Evolutionary conservation across 2,888 invertebrate genomes (phyloP).

Genomic region (Stenichneumon culpator): DNA sequence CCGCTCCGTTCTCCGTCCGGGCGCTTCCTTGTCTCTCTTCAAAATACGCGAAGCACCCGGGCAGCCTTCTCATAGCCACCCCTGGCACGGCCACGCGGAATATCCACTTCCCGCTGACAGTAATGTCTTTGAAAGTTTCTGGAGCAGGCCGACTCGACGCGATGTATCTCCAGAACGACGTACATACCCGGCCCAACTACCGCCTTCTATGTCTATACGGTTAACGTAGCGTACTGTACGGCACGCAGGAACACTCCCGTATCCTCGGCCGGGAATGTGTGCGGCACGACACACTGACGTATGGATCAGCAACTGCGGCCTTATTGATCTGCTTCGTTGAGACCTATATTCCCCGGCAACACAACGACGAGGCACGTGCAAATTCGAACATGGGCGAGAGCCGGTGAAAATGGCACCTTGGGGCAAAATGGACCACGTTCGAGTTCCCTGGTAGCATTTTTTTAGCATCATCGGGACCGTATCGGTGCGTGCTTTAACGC

Average conservation of each 20-base stretch:
- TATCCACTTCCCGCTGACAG: conserved; percentile 29
- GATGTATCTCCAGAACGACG: conserved; percentile 14
- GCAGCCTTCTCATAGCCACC: conserved; percentile 27
- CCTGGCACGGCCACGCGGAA: conserved; percentile 18
- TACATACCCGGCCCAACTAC: neutral
- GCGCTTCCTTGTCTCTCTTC: conserved; percentile 42
- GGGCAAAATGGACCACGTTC: no score
- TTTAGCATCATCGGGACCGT: neutral
- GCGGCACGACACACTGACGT: neutral
- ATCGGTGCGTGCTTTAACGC: no score
- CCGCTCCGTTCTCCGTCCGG: conserved; percentile 15
- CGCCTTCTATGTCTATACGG: no score
- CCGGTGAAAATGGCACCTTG: no score
- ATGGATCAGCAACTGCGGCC: neutral
- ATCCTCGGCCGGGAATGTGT: neutral
- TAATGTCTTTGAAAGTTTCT: conserved; percentile 55
- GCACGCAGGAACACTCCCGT: neutral
- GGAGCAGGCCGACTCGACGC: neutral
- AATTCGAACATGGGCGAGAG: no score
- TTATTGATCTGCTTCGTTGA: conserved; percentile 14
- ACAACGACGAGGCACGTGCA: no score
- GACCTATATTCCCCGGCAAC: neutral
- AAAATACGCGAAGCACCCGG: conserved; percentile 20
- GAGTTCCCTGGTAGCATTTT: no score
- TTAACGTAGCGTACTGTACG: neutral